Base-by-base conservation (phyloP, 1,140 invertebrate species). In the Euwallacea similis region DNA sequence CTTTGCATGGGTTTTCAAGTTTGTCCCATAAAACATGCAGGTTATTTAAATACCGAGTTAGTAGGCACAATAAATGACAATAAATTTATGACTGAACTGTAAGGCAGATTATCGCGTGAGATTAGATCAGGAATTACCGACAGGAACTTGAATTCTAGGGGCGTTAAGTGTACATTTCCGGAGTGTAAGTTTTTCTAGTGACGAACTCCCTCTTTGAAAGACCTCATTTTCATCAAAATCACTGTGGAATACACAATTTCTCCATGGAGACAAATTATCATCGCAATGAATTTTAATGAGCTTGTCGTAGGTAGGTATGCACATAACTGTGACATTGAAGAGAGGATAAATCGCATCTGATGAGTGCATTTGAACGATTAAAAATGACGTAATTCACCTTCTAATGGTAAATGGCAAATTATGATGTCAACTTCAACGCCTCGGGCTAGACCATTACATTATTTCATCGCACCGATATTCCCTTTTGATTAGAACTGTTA, bases 121-220 rank as follows among this genome's bases (percentile, higher is more conserved):
- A 68, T 68, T 59, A 60, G 11, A 43, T 59, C 16, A 4, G 58
- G 58, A 69, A 69, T 69, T 69, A 69, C 58, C 7, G 67, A 62
- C 67, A 61, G 67, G 67, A 69, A 69, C 44, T 69, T 8, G 43
- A 69, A 69, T 59, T 61, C 67, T 54, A 60, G 50, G 67, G 67
- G 67, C 67, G 58, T 44, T 69, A 69, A 69, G 67, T 69, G 67
- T 62, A 69, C 58, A 69, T 59, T 69, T 69, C 67, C 67, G 58
- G 67, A 44, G 9, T 59, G 46, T 16, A 59, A 41, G 65, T 67
- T 43, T 67, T 58, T 58, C 16, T 6, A 11, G 1, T 50, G 9
- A 6, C 9, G 9, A 50, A 11, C 46, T 13, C 46, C 46, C 46
- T 13, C 21, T 33, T 4, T 33, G 21, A 33, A 6, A 50, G 13